Evolutionary conservation across 92 coral and sea anemone genomes (phyloP).

Genomic region (Pocillopora meandrina): DNA sequence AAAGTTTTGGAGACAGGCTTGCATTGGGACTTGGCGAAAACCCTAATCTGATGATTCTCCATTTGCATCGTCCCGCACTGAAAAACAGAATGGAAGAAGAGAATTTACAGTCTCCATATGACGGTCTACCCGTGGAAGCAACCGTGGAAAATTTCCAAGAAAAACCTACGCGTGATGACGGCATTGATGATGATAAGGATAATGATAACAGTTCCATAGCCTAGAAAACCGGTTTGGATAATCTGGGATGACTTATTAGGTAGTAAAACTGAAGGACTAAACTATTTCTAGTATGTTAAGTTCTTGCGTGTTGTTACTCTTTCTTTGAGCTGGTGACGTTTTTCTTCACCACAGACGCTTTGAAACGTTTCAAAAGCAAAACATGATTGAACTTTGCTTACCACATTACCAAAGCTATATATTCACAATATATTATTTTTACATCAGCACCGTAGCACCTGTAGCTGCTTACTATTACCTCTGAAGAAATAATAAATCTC

Average conservation of each 20-base stretch:
- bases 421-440: no score
- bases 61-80: constrained; percentile 58
- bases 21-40: constrained; percentile 72
- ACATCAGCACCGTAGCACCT: no score
- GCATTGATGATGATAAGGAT: constrained; percentile 73
- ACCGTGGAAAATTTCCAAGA: constrained; percentile 38
- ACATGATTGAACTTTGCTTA: no score
- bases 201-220: constrained; percentile 36
- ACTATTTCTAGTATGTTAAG: no score
- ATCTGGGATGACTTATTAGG: not conserved
- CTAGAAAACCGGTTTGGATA: not conserved
- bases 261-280: not conserved
- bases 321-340: no score
- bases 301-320: no score
- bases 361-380: no score
- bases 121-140: constrained; percentile 52
- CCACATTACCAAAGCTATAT: no score
- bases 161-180: constrained; percentile 49
- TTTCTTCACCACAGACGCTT: no score
- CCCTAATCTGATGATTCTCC: constrained; percentile 62
- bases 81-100: not conserved
- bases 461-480: no score
- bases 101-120: constrained; percentile 34
- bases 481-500: no score
- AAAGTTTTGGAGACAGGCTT: constrained; percentile 62